phyloP scores from a whole-genome alignment of 2,113 vertebrate species.

The Emberiza fucata region DNA sequence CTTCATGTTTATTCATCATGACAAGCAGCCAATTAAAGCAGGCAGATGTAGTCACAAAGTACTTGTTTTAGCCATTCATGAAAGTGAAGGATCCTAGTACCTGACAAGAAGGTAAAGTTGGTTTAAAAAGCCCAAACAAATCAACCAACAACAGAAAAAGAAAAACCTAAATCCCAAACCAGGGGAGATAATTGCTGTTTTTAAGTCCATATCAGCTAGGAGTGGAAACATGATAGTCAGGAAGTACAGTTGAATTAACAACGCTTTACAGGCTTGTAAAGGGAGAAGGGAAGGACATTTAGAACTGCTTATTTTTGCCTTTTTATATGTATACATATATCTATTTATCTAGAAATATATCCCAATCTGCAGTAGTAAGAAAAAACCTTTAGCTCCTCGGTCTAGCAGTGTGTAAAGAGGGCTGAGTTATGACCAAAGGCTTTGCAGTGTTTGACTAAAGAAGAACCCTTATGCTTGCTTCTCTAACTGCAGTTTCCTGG shows the following conservation, averaged over 20 bases:
- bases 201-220: not conserved
- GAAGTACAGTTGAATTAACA: not conserved
- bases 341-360: not conserved
- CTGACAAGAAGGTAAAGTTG: not conserved
- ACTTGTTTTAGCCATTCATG: not conserved
- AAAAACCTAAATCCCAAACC: not conserved
- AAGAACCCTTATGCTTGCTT: not conserved
- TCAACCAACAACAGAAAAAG: not conserved
- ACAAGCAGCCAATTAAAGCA: not conserved
- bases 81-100: not conserved
- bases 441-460: not conserved
- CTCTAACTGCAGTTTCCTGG: not conserved
- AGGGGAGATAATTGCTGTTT: not conserved
- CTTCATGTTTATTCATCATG: not conserved
- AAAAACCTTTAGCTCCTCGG: not conserved
- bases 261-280: not conserved
- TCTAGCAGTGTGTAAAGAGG: not conserved
- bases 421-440: not conserved
- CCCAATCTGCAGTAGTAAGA: not conserved
- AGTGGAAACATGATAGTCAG: not conserved
- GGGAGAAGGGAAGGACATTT: not conserved
- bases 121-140: not conserved
- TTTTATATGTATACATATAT: not conserved
- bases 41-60: not conserved
- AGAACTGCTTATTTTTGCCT: not conserved